Evolutionary conservation across 2,113 vertebrate species (phyloP).

Genomic region (Lepisosteus oculatus): DNA sequence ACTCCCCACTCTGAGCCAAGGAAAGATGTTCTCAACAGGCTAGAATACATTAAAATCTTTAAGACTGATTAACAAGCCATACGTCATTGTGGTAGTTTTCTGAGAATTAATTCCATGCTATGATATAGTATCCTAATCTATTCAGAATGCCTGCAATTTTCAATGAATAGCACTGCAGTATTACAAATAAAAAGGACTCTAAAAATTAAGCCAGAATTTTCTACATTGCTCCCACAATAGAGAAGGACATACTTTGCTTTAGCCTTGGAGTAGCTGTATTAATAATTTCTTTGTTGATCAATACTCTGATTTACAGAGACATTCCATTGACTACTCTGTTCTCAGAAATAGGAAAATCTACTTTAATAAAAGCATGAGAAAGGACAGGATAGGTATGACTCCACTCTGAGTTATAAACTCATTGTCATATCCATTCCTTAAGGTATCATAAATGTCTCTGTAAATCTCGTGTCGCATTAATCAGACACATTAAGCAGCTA

Average conservation of each 20-base stretch:
- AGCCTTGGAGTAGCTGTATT: slow-evolving; percentile 46
- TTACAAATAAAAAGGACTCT: slow-evolving; percentile 36
- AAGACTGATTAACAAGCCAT: slow-evolving; percentile 32
- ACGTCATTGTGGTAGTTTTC: slow-evolving; percentile 20
- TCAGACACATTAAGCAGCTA: slow-evolving; percentile 67
- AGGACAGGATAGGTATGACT: neutral
- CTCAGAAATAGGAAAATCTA: neutral
- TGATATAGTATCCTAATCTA: slow-evolving; percentile 31
- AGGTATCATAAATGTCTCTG: slow-evolving; percentile 64
- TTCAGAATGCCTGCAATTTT: slow-evolving; percentile 15
- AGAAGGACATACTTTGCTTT: slow-evolving; percentile 41
- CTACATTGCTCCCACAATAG: slow-evolving; percentile 34
- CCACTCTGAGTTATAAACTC: slow-evolving; percentile 38
- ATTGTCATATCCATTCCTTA: slow-evolving; percentile 59
- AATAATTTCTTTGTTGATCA: slow-evolving; percentile 65
- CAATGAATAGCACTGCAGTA: slow-evolving; percentile 1
- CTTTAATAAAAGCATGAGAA: slow-evolving; percentile 2
- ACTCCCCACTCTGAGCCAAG: slow-evolving; percentile 20
- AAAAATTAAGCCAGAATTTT: slow-evolving; percentile 25
- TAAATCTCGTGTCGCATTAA: slow-evolving; percentile 60
- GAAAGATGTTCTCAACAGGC: neutral
- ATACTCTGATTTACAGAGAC: slow-evolving; percentile 62
- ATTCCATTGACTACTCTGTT: slow-evolving; percentile 60
- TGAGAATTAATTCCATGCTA: slow-evolving; percentile 35
- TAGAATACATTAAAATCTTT: slow-evolving; percentile 11